These are phyloP conservation scores for Pseudorectes ferrugineus DNA, from an alignment of 2,113 vertebrate species.

Conservation along the genomic window DNA sequence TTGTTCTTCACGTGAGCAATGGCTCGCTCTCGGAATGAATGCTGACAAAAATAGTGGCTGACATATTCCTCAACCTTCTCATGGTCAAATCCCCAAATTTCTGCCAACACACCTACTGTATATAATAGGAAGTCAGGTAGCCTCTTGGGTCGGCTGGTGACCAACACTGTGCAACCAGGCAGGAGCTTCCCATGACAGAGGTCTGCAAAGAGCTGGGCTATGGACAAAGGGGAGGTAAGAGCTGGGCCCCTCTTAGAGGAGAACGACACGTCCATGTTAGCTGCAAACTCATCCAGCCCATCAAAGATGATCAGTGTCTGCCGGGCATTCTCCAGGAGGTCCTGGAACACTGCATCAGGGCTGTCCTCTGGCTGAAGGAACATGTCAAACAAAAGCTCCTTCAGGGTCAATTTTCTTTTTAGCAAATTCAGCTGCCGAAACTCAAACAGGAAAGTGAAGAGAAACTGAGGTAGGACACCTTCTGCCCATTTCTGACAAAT, in stretches of 20 bases:
- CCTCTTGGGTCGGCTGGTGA: constrained; percentile 81
- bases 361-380: constrained; percentile 68
- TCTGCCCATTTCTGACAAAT: constrained; percentile 81
- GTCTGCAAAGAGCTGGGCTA: constrained; percentile 76
- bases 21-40: constrained; percentile 43
- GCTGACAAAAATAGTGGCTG: constrained; percentile 70
- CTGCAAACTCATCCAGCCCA: constrained; percentile 85
- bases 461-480: constrained; percentile 73
- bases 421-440: constrained; percentile 86
- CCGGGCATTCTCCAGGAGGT: constrained; percentile 75
- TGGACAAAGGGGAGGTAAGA: constrained; percentile 11
- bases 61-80: constrained; percentile 76
- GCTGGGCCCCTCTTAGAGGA: background rate
- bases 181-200: constrained; percentile 80
- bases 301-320: constrained; percentile 84
- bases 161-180: constrained; percentile 82
- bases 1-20: constrained; percentile 66
- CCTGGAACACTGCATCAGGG: constrained; percentile 69
- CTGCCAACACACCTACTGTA: constrained; percentile 60
- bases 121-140: constrained; percentile 64
- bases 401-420: constrained; percentile 70
- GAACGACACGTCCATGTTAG: background rate
- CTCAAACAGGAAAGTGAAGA: constrained; percentile 84
- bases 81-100: constrained; percentile 80
- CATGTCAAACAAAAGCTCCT: constrained; percentile 81